These are phyloP conservation scores for Euphydryas editha DNA, from an alignment of 2,888 invertebrate species.

Conservation along the genomic window DNA sequence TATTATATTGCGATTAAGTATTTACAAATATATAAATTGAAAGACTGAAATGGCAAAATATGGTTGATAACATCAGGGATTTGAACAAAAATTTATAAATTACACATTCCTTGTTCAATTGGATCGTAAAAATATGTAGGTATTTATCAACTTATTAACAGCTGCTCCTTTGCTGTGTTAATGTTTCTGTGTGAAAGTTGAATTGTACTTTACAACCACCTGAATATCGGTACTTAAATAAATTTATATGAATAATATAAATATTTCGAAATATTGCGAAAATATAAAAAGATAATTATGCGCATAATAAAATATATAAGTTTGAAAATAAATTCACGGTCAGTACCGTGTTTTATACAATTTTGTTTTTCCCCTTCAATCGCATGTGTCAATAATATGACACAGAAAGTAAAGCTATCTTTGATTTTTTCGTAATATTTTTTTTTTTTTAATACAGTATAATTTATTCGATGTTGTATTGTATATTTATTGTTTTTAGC, in stretches of 20 bases:
- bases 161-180: constrained; percentile 34
- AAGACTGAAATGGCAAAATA: constrained; percentile 79
- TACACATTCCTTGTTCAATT: constrained; percentile 57
- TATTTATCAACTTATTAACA: constrained; percentile 22
- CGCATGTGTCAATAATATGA: constrained; percentile 29
- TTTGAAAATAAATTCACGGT: constrained; percentile 45
- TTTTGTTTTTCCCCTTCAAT: constrained; percentile 48
- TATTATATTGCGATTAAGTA: constrained; percentile 15
- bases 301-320: constrained; percentile 64
- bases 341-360: constrained; percentile 48
- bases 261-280: constrained; percentile 5
- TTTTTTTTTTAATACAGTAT: constrained; percentile 13
- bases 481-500: constrained; percentile 24
- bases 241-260: not conserved
- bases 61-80: constrained; percentile 53
- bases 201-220: constrained; percentile 14
- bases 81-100: constrained; percentile 45
- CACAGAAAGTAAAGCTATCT: not conserved
- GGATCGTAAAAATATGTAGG: constrained; percentile 5
- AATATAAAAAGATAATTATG: constrained; percentile 47
- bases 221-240: constrained; percentile 61
- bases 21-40: constrained; percentile 58
- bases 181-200: not conserved
- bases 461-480: constrained; percentile 20
- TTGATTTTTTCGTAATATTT: not conserved